Base-by-base conservation (phyloP, 2,888 invertebrate species). In the Sicus ferrugineus region DNA sequence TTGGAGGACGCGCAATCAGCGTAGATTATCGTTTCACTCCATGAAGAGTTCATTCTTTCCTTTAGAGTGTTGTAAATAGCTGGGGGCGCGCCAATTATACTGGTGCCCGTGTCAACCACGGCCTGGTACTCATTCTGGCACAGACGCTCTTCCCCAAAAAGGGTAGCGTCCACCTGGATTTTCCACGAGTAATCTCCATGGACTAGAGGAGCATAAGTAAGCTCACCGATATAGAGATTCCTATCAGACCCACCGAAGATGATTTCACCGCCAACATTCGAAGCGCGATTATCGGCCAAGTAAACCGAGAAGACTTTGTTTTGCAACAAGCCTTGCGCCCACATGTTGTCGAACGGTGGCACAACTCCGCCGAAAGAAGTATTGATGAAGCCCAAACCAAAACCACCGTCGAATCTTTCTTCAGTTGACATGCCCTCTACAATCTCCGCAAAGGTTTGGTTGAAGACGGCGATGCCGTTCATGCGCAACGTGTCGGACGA, bases 401-500 rank as follows among this genome's bases (percentile, higher is more conserved):
- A 89, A 80, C 98, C 97, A 74, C 98, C 97, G 86, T 99, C 98
- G 86, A 98, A 98, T 86, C 96, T 96, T 73, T 96, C 96, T 65
- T 96, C 95, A 50, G 95, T 92, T 59, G 91, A 86, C 70, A 98
- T 97, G 3, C 98, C 97, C 87, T 98, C 96, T 76, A 90, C 90
- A 73, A 93, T 85, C 87, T 98, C 98, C 6, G 94, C 98, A 87
- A 98, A 98, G n/a, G 93, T 95, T 88, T 98, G 95, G 67, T 87
- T 86, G 75, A 87, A 85, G 67, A 97, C 91, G 70, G 86, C 80
- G 67, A 94, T 76, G 31, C 91, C 92, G 72, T 91, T 95, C n/a
- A 81, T 73, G 65, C 88, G 87, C 73, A 98, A 92, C 70, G 88
- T 89, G 85, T 99, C 98, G 7, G 92, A 90, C 73, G 97, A 97